Conservation (phyloP, 2,888 invertebrate species). For the Meliscaeva auricollis region DNA sequence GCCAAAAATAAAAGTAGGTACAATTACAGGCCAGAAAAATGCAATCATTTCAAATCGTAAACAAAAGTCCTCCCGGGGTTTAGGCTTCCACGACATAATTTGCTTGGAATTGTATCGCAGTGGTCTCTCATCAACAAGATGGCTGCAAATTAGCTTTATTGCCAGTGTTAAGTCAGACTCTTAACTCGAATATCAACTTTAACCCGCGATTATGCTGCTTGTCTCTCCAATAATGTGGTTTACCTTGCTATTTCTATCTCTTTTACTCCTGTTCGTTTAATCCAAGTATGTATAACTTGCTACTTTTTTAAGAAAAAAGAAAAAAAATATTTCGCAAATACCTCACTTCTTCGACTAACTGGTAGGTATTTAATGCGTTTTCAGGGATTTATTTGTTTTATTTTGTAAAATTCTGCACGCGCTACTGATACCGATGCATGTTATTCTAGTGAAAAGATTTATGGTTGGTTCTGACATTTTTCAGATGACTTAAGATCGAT, state of each 20-base stretch:
- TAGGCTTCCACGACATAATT: constrained; percentile 21
- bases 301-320: not conserved
- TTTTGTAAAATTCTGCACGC: constrained; percentile 27
- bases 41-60: constrained; percentile 39
- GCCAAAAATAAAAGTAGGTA: not conserved
- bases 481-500: constrained; percentile 32
- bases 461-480: constrained; percentile 29
- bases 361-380: constrained; percentile 10
- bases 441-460: constrained; percentile 25
- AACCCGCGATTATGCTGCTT: constrained; percentile 21
- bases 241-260: constrained; percentile 47
- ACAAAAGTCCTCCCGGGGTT: constrained; percentile 47
- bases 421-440: constrained; percentile 25
- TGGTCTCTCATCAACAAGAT: not conserved
- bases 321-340: constrained; percentile 14
- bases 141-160: constrained; percentile 53
- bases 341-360: constrained; percentile 32
- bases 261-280: constrained; percentile 8
- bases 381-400: constrained; percentile 13
- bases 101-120: constrained; percentile 36
- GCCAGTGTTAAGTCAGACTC: constrained; percentile 21
- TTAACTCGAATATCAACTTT: constrained; percentile 59
- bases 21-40: constrained; percentile 23
- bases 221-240: constrained; percentile 44
- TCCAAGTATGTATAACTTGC: too few relatives aligned